Conservation (phyloP, 2,797 vertebrate genomes). For the Squalus acanthias region DNA sequence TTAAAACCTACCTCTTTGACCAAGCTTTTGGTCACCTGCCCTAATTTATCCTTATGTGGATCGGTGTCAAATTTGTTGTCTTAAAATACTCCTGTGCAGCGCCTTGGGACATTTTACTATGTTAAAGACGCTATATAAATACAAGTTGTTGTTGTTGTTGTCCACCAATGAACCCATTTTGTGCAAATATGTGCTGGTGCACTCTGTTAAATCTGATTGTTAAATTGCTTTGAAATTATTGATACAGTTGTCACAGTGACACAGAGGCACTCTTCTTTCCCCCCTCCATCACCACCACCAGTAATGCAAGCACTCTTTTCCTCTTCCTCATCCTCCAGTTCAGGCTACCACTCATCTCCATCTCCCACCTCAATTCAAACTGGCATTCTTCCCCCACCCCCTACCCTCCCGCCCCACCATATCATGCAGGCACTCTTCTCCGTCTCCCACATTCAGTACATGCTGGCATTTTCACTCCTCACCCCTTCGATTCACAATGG, state of each 20-base stretch:
- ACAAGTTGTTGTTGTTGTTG: too few relatives aligned
- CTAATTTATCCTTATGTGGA: too few relatives aligned
- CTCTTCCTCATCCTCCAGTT: neutral
- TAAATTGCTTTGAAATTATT: neutral
- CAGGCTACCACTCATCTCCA: neutral
- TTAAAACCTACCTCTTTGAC: too few relatives aligned
- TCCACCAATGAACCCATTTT: neutral
- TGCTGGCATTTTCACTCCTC: neutral
- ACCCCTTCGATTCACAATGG: neutral
- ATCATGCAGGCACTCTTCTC: neutral
- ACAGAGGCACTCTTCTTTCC: neutral
- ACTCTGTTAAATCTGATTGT: neutral
- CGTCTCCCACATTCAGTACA: neutral
- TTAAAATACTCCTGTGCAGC: too few relatives aligned
- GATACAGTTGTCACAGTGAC: neutral
- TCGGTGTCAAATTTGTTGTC: too few relatives aligned
- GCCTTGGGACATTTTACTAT: too few relatives aligned
- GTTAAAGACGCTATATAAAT: too few relatives aligned
- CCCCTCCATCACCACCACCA: neutral
- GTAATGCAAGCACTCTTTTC: neutral
- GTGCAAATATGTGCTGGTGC: neutral
- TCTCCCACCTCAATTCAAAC: neutral
- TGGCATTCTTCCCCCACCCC: neutral
- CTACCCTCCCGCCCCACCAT: neutral
- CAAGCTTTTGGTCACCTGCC: too few relatives aligned